A percentile compares a stretch with the other conserved stretches of the same genome.
phyloP scores from a whole-genome alignment of 2,888 invertebrate species.

The Thereva unica region DNA sequence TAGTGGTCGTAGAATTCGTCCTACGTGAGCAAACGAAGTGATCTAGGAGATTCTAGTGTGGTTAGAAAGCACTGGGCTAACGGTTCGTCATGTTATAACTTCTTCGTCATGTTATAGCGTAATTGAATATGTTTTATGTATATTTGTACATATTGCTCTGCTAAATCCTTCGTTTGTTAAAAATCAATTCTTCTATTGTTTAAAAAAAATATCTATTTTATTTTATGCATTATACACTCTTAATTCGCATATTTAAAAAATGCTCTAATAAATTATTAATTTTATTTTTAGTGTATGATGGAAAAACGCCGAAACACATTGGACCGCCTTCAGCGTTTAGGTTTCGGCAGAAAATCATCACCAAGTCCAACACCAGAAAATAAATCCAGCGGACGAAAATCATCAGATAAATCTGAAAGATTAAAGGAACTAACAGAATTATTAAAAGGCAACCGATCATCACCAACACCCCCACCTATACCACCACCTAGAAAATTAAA shows the following conservation, averaged over 20 bases:
- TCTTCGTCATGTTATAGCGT: too few relatives aligned
- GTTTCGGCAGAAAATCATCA: constrained; percentile 64
- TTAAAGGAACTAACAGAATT: constrained; percentile 78
- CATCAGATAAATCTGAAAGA: constrained; percentile 71
- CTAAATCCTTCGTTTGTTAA: too few relatives aligned
- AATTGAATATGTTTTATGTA: too few relatives aligned
- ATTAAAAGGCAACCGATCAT: constrained; percentile 64
- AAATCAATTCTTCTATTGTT: too few relatives aligned
- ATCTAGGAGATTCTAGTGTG: too few relatives aligned
- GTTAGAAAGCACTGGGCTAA: too few relatives aligned
- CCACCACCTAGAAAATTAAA: constrained; percentile 63
- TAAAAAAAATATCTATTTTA: too few relatives aligned
- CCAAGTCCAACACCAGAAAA: constrained; percentile 44
- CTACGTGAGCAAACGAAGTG: too few relatives aligned
- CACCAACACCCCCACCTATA: constrained; percentile 65
- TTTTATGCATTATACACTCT: neutral
- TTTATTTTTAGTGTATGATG: constrained; percentile 52
- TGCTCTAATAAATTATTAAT: constrained; percentile 10
- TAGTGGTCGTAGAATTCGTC: too few relatives aligned
- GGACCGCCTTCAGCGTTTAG: constrained; percentile 80
- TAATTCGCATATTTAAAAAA: neutral
- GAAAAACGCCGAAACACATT: constrained; percentile 67
- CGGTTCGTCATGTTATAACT: too few relatives aligned
- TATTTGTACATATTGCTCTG: too few relatives aligned
- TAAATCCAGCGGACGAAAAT: constrained; percentile 48